phyloP scores from a whole-genome alignment of 2,113 vertebrate genomes.

The Maccullochella peelii region DNA sequence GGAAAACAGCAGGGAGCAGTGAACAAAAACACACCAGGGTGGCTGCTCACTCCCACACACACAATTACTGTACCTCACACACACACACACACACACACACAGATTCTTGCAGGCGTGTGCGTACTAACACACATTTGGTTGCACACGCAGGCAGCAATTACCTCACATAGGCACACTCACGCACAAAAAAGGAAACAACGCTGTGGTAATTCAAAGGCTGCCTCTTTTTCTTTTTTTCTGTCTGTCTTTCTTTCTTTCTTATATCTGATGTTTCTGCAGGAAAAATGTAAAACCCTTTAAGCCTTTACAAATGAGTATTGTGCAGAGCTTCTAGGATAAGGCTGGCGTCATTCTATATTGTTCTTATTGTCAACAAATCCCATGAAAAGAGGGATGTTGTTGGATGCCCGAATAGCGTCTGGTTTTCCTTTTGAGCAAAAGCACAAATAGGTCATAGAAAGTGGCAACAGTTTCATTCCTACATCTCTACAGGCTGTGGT shows the following conservation, averaged over 20 bases:
- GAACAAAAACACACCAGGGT: slow-evolving; percentile 59
- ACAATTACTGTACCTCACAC: slow-evolving; percentile 39
- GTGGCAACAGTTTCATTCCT: background rate
- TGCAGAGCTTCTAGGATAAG: background rate
- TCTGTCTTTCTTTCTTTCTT: slow-evolving; percentile 15
- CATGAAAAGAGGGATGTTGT: background rate
- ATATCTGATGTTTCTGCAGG: background rate
- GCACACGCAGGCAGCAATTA: slow-evolving; percentile 41
- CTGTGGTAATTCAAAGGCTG: slow-evolving; percentile 57
- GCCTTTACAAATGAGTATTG: background rate
- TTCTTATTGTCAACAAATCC: background rate
- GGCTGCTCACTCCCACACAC: slow-evolving; percentile 43
- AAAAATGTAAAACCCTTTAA: background rate
- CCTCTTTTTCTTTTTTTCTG: background rate
- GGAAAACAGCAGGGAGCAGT: slow-evolving; percentile 40
- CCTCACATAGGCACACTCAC: slow-evolving; percentile 28
- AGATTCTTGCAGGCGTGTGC: background rate
- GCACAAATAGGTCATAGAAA: background rate
- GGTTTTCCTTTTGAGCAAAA: background rate
- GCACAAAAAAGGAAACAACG: slow-evolving; percentile 21
- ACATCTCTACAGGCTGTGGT: background rate
- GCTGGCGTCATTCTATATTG: background rate
- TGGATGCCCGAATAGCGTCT: too few relatives aligned
- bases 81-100: slow-evolving; percentile 21
- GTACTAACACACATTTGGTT: slow-evolving; percentile 17